These are phyloP conservation scores for Mormyrus lacerda DNA, from an alignment of 2,113 vertebrate species.

Conservation along the genomic window DNA sequence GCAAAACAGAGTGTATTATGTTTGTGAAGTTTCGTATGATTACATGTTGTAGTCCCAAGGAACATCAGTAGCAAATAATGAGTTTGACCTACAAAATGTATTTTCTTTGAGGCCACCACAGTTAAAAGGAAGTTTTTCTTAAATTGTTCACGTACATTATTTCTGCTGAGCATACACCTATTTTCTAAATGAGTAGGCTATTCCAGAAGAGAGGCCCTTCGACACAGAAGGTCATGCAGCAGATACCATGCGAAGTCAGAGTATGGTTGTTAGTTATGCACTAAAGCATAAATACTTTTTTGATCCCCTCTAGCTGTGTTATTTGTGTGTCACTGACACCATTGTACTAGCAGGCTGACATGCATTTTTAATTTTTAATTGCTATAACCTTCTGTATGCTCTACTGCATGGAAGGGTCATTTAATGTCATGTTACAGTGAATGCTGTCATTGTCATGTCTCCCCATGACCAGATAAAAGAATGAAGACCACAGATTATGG, in stretches of 20 bases:
- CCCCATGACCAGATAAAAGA: background rate
- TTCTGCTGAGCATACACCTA: background rate
- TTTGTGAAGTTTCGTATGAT: background rate
- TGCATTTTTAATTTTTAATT: background rate
- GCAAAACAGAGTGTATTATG: background rate
- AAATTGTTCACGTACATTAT: background rate
- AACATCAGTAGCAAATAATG: background rate
- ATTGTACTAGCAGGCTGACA: background rate
- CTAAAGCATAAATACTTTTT: background rate
- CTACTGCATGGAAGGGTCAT: background rate
- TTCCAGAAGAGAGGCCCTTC: background rate
- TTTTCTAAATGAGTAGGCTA: background rate
- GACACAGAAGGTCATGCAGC: background rate
- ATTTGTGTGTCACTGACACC: background rate
- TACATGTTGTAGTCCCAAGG: background rate
- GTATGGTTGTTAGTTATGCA: background rate
- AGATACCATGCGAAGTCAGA: background rate
- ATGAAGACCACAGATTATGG: background rate
- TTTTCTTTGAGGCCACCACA: background rate
- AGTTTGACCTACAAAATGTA: background rate
- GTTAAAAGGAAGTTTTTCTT: background rate
- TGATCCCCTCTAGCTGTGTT: background rate
- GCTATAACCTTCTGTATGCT: background rate
- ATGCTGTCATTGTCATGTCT: background rate
- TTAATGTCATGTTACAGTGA: background rate